phyloP scores from a whole-genome alignment of 1,140 invertebrate species.

The Mizuhopecten yessoensis region DNA sequence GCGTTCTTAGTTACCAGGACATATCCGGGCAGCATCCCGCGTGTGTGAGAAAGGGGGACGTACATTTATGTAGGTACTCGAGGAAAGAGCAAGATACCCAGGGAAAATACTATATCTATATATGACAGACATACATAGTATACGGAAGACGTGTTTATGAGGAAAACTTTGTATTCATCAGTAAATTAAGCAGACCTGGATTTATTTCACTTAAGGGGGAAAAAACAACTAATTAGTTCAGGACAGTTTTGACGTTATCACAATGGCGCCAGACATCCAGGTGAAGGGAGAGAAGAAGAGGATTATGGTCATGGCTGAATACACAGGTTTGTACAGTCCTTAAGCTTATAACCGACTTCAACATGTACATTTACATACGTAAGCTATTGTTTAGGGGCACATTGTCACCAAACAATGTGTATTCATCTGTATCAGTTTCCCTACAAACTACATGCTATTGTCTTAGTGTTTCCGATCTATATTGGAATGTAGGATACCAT shows the following conservation, averaged over 20 bases:
- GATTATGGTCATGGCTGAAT: constrained; percentile 38
- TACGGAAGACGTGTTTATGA: background rate
- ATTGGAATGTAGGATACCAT: too few relatives aligned
- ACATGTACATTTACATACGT: background rate
- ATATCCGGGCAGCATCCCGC: constrained; percentile 22
- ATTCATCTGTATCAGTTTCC: background rate
- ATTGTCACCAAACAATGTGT: background rate
- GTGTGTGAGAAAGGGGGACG: constrained; percentile 6
- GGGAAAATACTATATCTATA: background rate
- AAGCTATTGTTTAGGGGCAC: background rate
- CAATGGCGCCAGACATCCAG: background rate
- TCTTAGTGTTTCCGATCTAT: background rate
- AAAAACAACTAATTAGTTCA: background rate
- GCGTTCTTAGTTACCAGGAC: constrained; percentile 20
- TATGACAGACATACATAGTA: background rate
- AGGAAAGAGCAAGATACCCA: too few relatives aligned
- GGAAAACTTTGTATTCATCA: background rate
- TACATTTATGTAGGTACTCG: background rate
- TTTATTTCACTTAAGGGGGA: background rate
- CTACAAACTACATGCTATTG: background rate
- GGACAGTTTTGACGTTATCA: background rate
- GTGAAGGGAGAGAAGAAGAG: constrained; percentile 30
- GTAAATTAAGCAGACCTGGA: background rate
- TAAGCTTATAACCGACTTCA: background rate
- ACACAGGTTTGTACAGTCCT: constrained; percentile 6